Conservation (phyloP, 1,140 invertebrate species). For the Aphaenogaster floridana region DNA sequence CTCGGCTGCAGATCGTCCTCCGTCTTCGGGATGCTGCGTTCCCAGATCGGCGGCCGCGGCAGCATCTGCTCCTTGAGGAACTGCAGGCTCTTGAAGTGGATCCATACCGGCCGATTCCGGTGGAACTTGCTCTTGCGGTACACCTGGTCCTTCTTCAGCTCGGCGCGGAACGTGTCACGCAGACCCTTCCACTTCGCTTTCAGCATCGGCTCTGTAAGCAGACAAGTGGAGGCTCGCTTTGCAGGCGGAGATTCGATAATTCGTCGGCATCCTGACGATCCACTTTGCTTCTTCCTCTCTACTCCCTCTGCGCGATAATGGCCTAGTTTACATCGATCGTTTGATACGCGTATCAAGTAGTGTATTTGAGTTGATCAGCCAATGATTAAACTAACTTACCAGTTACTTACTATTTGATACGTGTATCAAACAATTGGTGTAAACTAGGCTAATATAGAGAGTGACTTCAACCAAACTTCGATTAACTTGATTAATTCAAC, state of each 20-base stretch:
- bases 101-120: conserved; percentile 83
- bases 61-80: conserved; percentile 86
- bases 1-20: conserved; percentile 72
- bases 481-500: too few species aligned
- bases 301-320: too few species aligned
- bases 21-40: conserved; percentile 73
- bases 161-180: conserved; percentile 85
- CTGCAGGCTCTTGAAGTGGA: conserved; percentile 83
- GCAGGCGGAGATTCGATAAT: neutral
- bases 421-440: too few species aligned
- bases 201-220: conserved; percentile 81
- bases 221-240: neutral
- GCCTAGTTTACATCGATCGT: too few species aligned
- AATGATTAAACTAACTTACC: too few species aligned
- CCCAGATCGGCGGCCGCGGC: conserved; percentile 84
- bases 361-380: too few species aligned
- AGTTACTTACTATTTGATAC: too few species aligned
- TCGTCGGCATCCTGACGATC: neutral
- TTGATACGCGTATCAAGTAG: too few species aligned
- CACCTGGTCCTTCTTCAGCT: conserved; percentile 85
- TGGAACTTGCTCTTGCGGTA: conserved; percentile 82
- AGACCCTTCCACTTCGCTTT: conserved; percentile 87
- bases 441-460: too few species aligned
- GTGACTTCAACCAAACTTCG: too few species aligned
- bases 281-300: neutral